Base-by-base conservation (phyloP, 1,140 invertebrate genomes). In the Brachionus manjavacas region DNA sequence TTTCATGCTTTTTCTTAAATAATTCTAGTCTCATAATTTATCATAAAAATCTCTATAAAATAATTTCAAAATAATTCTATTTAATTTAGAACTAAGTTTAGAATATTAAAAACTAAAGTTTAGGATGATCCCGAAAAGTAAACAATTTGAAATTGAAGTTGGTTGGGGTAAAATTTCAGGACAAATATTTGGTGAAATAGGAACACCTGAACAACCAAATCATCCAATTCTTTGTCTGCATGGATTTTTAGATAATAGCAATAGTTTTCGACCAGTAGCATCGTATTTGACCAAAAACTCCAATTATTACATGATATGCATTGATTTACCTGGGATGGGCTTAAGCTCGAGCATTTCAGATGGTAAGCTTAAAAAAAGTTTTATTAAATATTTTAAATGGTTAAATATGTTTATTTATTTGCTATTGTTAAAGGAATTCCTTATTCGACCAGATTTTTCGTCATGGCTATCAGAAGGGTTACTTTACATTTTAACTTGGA, bases 81-180 rank as follows among this genome's bases (percentile, higher is more conserved):
- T 43, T 6, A 74, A 23, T 23, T 43, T 74, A 41, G 31, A 20
- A 35, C 43, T 41, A 25, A 74, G 46, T 41, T 46, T 74, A 11
- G 14, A 23, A 41, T 23, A 46, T 60, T 60, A 8, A 52, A 6
- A 52, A 6, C 6, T 7, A 3, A 16, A 12, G 12, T 3, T 14
- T 14, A 28, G 41, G 9, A 76, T 76, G 72, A 31, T 76, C 49
- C 72, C 72, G 20, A 76, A 49, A 23, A 76, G 20, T 3, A 31
- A 81, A 68, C 49, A 81, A 68, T 81, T 81, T 64, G 79, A 81
- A 64, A 39, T 81, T 41, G 39, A 68, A 60, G 79, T 81, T 14
- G 79, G 79, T 2, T 81, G 79, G 79, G 79, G 79, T 81, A 60
- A 81, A 39, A 68, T 81, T 25, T 16, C 16, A 25, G 79, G 79